Percentiles rank a stretch among this genome's conserved stretches.
Evolutionary conservation across 2,888 invertebrate species (phyloP).

Genomic region (Margaritifera margaritifera): DNA sequence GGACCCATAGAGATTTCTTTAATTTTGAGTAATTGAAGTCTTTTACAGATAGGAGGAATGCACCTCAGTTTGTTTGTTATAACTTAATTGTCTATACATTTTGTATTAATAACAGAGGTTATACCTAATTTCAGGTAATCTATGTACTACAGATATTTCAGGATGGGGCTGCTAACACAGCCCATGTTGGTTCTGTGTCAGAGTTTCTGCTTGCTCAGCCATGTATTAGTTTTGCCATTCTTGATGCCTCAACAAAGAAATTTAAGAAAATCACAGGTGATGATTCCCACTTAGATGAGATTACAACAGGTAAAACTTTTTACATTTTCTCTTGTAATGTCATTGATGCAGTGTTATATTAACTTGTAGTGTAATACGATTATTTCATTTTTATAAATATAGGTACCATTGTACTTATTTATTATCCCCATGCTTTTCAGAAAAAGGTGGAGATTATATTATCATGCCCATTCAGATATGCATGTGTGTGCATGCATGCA

Average conservation of each 20-base stretch:
- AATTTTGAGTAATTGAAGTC: too few relatives aligned
- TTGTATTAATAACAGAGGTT: background rate
- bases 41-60: too few relatives aligned
- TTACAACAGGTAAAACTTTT: constrained; percentile 64
- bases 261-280: constrained; percentile 58
- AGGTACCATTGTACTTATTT: too few relatives aligned
- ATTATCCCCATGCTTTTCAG: too few relatives aligned
- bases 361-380: background rate
- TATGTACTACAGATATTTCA: constrained; percentile 85
- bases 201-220: constrained; percentile 91
- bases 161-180: constrained; percentile 59
- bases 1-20: too few relatives aligned
- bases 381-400: background rate
- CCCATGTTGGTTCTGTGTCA: constrained; percentile 77
- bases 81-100: too few relatives aligned
- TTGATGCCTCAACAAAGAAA: constrained; percentile 78
- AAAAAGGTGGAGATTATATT: too few relatives aligned
- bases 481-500: too few relatives aligned
- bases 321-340: background rate
- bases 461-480: too few relatives aligned
- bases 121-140: constrained; percentile 75
- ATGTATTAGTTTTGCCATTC: constrained; percentile 90
- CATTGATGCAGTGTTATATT: background rate
- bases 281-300: constrained; percentile 64
- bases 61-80: too few relatives aligned